A percentile compares a stretch with the other conserved stretches of the same genome.
phyloP scores from a whole-genome alignment of 1,140 invertebrate species.

The Apis dorsata region DNA sequence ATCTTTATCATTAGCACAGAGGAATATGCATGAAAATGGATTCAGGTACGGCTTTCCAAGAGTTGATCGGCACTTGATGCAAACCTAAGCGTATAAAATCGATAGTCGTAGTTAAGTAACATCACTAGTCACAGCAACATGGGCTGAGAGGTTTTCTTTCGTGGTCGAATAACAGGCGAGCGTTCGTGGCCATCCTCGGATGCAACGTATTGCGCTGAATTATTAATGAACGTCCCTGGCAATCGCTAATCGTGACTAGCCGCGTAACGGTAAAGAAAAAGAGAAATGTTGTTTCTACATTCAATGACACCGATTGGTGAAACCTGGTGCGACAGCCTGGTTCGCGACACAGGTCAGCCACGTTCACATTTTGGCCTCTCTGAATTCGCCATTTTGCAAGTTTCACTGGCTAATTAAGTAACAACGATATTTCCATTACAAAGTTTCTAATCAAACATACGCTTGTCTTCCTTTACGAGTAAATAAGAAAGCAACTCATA shows the following conservation, averaged over 20 bases:
- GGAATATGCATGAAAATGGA: too few species aligned
- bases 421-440: not conserved
- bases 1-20: too few species aligned
- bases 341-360: conserved; percentile 41
- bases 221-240: conserved; percentile 60
- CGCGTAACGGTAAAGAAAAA: conserved; percentile 60
- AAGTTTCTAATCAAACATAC: too few species aligned
- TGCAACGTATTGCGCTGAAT: conserved; percentile 61
- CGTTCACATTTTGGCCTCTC: conserved; percentile 8
- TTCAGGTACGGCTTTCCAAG: too few species aligned
- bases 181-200: conserved; percentile 31
- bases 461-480: not conserved
- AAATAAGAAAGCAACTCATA: too few species aligned
- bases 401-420: not conserved
- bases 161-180: too few species aligned
- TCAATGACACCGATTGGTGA: conserved; percentile 48
- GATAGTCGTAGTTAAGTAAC: too few species aligned
- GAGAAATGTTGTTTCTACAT: conserved; percentile 48
- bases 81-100: too few species aligned
- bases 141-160: too few species aligned
- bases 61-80: too few species aligned
- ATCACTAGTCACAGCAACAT: too few species aligned
- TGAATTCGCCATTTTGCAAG: not conserved
- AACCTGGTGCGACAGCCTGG: conserved; percentile 41
- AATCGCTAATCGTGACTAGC: conserved; percentile 59